phyloP scores from a whole-genome alignment of 2,888 invertebrate species.

The Diploptera punctata region DNA sequence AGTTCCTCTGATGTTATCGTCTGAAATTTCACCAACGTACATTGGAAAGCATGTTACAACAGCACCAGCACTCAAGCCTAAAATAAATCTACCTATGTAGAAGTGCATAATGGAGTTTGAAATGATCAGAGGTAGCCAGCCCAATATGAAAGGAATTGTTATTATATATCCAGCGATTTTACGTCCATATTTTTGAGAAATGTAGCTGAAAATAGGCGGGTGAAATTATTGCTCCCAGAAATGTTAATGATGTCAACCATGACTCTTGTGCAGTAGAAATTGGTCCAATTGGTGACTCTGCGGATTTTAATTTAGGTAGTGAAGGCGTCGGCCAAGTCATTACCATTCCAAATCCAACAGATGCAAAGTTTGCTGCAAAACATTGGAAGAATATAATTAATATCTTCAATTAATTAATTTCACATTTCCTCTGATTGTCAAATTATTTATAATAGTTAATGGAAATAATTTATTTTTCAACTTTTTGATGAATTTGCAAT shows the following conservation, averaged over 20 bases:
- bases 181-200: slow-evolving; percentile 1
- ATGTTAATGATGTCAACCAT: not conserved
- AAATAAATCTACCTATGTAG: slow-evolving; percentile 57
- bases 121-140: slow-evolving; percentile 19
- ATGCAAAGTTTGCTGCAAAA: not conserved
- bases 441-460: too few species aligned
- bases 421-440: too few species aligned
- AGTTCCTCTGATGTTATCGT: too few species aligned
- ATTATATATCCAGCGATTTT: slow-evolving; percentile 19
- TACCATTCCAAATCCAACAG: not conserved
- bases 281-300: too few species aligned
- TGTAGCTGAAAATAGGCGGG: slow-evolving; percentile 14
- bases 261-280: not conserved
- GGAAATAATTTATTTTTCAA: too few species aligned
- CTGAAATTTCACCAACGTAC: slow-evolving; percentile 65
- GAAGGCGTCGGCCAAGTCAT: not conserved
- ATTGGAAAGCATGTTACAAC: slow-evolving; percentile 63
- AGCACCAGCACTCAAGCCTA: slow-evolving; percentile 65
- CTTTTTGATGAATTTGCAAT: too few species aligned
- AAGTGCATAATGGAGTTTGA: not conserved
- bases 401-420: too few species aligned
- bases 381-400: too few species aligned
- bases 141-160: not conserved
- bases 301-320: not conserved
- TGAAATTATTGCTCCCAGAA: not conserved